These are phyloP conservation scores for Lordiphosa andalusiaca DNA, from an alignment of 2,888 invertebrate genomes.

Conservation along the genomic window DNA sequence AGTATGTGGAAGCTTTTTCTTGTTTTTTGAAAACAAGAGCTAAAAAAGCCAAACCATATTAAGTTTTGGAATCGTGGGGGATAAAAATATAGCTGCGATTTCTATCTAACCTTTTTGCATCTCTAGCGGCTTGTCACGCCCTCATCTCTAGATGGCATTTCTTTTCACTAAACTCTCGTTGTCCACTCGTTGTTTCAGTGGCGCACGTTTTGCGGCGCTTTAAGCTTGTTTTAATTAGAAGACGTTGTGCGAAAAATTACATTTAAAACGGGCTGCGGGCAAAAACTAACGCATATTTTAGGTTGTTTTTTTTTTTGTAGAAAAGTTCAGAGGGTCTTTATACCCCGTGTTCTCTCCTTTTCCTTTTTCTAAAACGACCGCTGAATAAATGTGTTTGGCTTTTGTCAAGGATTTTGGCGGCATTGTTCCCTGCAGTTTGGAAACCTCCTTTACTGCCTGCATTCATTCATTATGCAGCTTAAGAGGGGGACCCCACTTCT, in stretches of 20 bases:
- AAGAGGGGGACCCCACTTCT: constrained; percentile 42
- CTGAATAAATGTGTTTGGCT: constrained; percentile 73
- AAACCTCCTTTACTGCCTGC: constrained; percentile 39
- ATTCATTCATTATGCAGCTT: constrained; percentile 76
- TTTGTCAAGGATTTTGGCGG: constrained; percentile 67
- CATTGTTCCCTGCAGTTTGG: constrained; percentile 51
- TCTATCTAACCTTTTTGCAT: too few relatives aligned
- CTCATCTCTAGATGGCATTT: constrained; percentile 2
- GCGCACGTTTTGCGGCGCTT: constrained; percentile 55
- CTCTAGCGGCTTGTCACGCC: constrained; percentile 1
- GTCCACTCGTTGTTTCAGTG: constrained; percentile 4
- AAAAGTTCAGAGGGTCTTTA: too few relatives aligned
- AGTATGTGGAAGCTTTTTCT: too few relatives aligned
- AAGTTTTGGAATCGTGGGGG: too few relatives aligned
- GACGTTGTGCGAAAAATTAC: constrained; percentile 69
- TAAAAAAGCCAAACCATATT: too few relatives aligned
- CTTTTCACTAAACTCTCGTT: constrained; percentile 46
- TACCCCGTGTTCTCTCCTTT: background rate
- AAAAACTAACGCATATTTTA: constrained; percentile 68
- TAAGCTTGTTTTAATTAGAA: constrained; percentile 77
- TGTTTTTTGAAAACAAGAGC: too few relatives aligned
- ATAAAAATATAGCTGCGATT: too few relatives aligned
- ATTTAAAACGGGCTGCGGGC: constrained; percentile 57
- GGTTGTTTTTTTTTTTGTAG: constrained; percentile 48
- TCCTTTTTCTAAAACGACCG: constrained; percentile 39